Percentiles rank a stretch among this genome's conserved stretches.
phyloP scores from a whole-genome alignment of 1,140 invertebrate genomes.

The Drosophila littoralis region DNA sequence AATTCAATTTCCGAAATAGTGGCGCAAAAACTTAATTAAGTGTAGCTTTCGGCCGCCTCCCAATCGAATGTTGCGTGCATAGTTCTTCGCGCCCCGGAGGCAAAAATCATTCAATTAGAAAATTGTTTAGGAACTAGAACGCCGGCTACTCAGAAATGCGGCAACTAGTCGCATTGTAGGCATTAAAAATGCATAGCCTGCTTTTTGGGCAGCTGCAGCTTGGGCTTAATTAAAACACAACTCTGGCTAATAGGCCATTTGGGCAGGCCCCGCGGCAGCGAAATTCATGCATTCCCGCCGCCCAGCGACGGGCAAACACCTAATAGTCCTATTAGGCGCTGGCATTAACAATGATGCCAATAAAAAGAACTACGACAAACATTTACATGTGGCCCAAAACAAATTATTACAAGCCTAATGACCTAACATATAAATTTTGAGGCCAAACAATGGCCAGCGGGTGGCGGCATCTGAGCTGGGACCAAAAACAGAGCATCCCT shows the following conservation, averaged over 20 bases:
- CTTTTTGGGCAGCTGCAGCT: constrained; percentile 27
- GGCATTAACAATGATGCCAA: constrained; percentile 72
- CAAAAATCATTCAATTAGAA: constrained; percentile 69
- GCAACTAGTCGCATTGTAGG: constrained; percentile 31
- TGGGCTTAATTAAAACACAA: constrained; percentile 66
- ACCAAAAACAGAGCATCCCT: constrained; percentile 27
- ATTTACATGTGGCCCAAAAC: constrained; percentile 69
- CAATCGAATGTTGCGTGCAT: constrained; percentile 61
- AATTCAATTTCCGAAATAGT: constrained; percentile 56
- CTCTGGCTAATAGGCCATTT: constrained; percentile 59
- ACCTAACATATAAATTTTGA: constrained; percentile 74
- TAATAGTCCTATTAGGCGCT: constrained; percentile 57
- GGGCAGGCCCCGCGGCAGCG: not conserved
- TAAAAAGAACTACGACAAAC: constrained; percentile 55
- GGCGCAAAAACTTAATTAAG: constrained; percentile 69
- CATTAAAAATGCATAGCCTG: constrained; percentile 71
- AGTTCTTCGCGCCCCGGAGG: constrained; percentile 37
- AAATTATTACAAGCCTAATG: constrained; percentile 80
- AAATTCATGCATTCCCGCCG: not conserved
- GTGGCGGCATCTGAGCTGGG: constrained; percentile 20
- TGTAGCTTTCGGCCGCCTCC: constrained; percentile 22
- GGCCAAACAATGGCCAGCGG: constrained; percentile 46
- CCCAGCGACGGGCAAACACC: not conserved
- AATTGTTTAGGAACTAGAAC: constrained; percentile 61
- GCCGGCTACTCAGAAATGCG: constrained; percentile 60